A percentile compares a stretch with the other conserved stretches of the same genome.
Evolutionary conservation across 2,113 vertebrate genomes (phyloP).

Genomic region (Lontra canadensis): DNA sequence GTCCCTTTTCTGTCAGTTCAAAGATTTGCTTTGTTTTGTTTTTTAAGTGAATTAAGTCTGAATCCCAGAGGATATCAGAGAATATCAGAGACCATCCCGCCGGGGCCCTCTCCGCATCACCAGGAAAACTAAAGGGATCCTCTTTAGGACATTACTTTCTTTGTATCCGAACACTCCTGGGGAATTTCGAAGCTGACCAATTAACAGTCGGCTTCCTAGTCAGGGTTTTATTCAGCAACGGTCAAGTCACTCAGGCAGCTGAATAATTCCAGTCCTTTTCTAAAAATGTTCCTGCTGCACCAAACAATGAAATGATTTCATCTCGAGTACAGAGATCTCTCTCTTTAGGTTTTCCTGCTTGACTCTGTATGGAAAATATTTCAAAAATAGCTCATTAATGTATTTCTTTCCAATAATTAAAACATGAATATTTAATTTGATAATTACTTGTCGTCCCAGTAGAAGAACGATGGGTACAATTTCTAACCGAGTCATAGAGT

Average conservation of each 20-base stretch:
- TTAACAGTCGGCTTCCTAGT: neutral
- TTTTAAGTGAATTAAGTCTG: neutral
- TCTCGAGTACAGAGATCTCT: neutral
- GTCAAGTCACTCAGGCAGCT: neutral
- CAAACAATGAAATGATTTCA: conserved; percentile 29
- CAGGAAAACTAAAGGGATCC: neutral
- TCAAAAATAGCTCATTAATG: conserved; percentile 16
- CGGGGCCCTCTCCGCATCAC: neutral
- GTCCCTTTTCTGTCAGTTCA: neutral
- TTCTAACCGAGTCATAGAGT: neutral
- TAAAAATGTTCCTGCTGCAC: neutral
- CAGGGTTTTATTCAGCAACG: neutral
- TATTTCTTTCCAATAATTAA: conserved; percentile 57
- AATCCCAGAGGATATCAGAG: neutral
- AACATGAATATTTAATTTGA: conserved; percentile 42
- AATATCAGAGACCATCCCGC: neutral
- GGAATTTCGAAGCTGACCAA: conserved; percentile 40
- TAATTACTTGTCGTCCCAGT: neutral
- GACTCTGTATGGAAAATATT: conserved; percentile 36
- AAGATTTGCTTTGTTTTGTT: neutral
- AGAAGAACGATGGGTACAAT: neutral
- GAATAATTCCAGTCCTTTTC: conserved; percentile 10
- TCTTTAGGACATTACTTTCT: neutral
- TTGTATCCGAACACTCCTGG: neutral
- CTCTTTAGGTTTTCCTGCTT: conserved; percentile 39